These are phyloP conservation scores for Ridgeia piscesae DNA, from an alignment of 1,140 invertebrate species.

Conservation along the genomic window DNA sequence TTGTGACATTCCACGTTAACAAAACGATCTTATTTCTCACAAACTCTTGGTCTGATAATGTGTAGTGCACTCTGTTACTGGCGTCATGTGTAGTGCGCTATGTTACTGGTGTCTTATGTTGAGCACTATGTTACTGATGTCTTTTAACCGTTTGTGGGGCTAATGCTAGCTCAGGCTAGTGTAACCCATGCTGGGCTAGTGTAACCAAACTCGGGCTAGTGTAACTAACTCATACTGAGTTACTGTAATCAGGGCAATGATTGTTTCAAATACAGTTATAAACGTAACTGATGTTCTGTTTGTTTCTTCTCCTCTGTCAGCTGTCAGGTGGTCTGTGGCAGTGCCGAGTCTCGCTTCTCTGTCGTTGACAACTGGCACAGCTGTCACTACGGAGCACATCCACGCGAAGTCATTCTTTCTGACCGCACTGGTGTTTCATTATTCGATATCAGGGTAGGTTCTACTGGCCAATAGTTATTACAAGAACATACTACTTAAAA, in stretches of 20 bases:
- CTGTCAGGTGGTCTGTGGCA: not conserved
- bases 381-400: not conserved
- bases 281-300: not conserved
- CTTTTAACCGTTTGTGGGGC: too few species aligned
- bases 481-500: not conserved
- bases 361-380: not conserved
- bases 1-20: too few species aligned
- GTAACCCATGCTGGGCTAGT: too few species aligned
- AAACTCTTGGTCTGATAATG: too few species aligned
- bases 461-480: not conserved
- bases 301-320: not conserved
- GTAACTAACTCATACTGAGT: too few species aligned
- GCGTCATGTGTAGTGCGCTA: too few species aligned
- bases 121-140: too few species aligned
- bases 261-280: not conserved
- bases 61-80: too few species aligned
- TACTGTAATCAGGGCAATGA: not conserved
- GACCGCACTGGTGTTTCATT: not conserved
- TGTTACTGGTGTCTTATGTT: too few species aligned
- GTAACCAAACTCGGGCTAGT: too few species aligned
- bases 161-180: too few species aligned
- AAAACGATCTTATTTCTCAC: too few species aligned
- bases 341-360: not conserved
- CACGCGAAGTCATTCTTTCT: not conserved
- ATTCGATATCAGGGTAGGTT: not conserved